Conservation (phyloP, 53 echinoderm and acorn worm species). For the Patiria pectinifera region DNA sequence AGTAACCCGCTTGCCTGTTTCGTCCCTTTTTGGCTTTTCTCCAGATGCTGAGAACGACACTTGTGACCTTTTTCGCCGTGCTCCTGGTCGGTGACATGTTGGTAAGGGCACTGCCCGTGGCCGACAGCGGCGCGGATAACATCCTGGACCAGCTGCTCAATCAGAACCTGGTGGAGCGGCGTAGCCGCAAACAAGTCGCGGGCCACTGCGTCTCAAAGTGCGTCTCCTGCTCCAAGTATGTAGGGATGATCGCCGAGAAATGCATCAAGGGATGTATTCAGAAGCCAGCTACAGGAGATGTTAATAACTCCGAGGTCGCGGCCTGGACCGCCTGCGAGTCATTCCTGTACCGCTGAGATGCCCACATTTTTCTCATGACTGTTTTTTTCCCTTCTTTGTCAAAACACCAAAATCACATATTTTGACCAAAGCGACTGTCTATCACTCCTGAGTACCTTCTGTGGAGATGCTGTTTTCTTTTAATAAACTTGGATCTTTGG, state of each 20-base stretch:
- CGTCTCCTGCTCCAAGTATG: slow-evolving; percentile 48
- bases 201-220: slow-evolving; percentile 32
- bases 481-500: neutral
- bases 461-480: neutral
- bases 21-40: neutral
- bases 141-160: slow-evolving; percentile 27
- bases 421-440: neutral
- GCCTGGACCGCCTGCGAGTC: slow-evolving; percentile 55
- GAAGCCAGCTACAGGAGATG: neutral
- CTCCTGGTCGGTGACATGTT: slow-evolving; percentile 38
- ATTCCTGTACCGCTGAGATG: slow-evolving; percentile 45
- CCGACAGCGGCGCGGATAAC: slow-evolving; percentile 10
- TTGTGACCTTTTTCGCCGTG: slow-evolving; percentile 32
- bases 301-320: slow-evolving; percentile 38
- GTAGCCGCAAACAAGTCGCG: slow-evolving; percentile 32
- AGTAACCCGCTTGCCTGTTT: neutral
- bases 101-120: slow-evolving; percentile 28
- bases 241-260: slow-evolving; percentile 41
- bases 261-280: slow-evolving; percentile 42
- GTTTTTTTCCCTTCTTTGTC: neutral
- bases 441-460: neutral
- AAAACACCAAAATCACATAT: neutral
- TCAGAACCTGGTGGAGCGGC: slow-evolving; percentile 45
- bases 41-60: slow-evolving; percentile 41
- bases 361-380: neutral